Conservation (phyloP, 2,113 vertebrate species). For the Neogobius melanostomus region DNA sequence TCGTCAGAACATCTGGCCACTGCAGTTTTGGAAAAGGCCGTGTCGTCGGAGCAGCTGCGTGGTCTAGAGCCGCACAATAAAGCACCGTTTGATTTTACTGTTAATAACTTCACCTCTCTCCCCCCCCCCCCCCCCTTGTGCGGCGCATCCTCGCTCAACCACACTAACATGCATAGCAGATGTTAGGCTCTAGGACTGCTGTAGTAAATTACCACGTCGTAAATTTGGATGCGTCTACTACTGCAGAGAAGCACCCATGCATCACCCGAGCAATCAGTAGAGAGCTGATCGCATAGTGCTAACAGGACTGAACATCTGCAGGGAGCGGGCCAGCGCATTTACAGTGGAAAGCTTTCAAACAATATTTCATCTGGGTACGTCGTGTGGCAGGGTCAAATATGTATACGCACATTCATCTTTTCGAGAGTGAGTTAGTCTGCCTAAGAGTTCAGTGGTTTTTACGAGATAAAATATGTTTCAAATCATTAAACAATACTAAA, state of each 20-base stretch:
- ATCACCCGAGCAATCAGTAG: constrained; percentile 22
- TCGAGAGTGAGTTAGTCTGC: neutral
- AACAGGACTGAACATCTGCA: neutral
- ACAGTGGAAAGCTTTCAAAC: neutral
- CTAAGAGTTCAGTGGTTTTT: neutral
- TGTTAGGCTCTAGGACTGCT: constrained; percentile 21
- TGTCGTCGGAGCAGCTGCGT: constrained; percentile 8
- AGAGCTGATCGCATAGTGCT: constrained; percentile 17
- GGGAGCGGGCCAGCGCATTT: neutral
- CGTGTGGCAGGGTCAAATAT: neutral
- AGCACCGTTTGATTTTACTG: constrained; percentile 35
- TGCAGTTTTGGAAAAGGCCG: constrained; percentile 5
- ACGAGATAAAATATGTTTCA: neutral
- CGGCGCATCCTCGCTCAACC: neutral
- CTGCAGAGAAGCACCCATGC: constrained; percentile 8
- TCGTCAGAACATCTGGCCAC: constrained; percentile 29
- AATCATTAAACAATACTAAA: no score
- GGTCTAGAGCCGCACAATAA: constrained; percentile 9
- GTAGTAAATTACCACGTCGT: constrained; percentile 40
- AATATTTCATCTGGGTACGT: neutral
- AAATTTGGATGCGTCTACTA: constrained; percentile 24
- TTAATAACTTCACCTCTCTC: constrained; percentile 27
- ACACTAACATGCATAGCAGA: constrained; percentile 14
- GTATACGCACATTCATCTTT: neutral
- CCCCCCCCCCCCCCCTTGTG: neutral